Percentiles rank a stretch among this genome's conserved stretches.
Conservation (phyloP, 92 coral and sea anemone species). For the Siderastrea siderea region DNA sequence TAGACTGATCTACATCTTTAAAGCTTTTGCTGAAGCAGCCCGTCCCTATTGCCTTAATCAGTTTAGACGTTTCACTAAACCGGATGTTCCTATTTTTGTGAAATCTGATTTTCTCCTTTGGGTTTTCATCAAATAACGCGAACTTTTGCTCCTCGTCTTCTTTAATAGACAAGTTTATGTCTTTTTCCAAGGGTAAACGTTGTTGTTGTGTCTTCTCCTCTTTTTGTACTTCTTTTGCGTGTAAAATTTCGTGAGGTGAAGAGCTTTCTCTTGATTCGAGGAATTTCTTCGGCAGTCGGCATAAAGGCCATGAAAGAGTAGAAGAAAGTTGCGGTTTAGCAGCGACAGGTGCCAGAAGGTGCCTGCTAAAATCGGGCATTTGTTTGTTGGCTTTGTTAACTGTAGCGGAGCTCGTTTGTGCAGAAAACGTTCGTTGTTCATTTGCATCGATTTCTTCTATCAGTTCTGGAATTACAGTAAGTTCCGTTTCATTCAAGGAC, state of each 20-base stretch:
- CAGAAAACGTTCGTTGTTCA: not conserved
- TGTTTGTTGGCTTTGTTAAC: not conserved
- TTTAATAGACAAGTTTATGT: not conserved
- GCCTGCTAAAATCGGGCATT: not conserved
- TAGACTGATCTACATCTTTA: not conserved
- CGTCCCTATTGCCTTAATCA: conserved; percentile 23
- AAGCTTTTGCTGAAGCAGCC: conserved; percentile 40
- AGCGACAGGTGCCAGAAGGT: not conserved
- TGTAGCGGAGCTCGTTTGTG: not conserved
- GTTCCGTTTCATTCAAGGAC: conserved; percentile 14
- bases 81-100: not conserved
- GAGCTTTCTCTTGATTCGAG: not conserved
- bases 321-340: not conserved
- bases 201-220: not conserved
- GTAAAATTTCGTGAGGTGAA: not conserved
- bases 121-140: not conserved
- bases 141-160: not conserved
- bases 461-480: conserved; percentile 15
- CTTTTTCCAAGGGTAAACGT: not conserved
- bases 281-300: not conserved
- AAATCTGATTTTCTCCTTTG: not conserved
- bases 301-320: conserved; percentile 7
- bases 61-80: not conserved
- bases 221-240: not conserved
- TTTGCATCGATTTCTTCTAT: not conserved